Percentiles rank a stretch among this genome's conserved stretches.
Evolutionary conservation across 2,113 vertebrate species (phyloP).

Genomic region (human): GRCh38 chr1:198844001-198844500

Average conservation of each 20-base stretch:
- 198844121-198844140: not conserved
- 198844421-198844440: not conserved
- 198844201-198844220: slow-evolving; percentile 3
- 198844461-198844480: not conserved
- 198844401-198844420: not conserved
- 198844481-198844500: not conserved
- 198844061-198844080: not conserved
- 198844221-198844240: not conserved
- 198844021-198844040: not conserved
- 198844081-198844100: not conserved
- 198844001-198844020: not conserved
- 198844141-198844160: not conserved
- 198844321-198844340: not conserved
- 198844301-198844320: not conserved
- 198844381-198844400: not conserved
- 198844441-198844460: not conserved
- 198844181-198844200: not conserved
- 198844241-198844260: not conserved
- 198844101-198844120: not conserved
- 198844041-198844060: not conserved
- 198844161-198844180: not conserved
- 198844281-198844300: no score
- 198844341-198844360: not conserved
- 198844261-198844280: not conserved
- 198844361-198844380: not conserved